Base-by-base conservation (phyloP, 2,888 invertebrate species). In the Alloplasta piceator region DNA sequence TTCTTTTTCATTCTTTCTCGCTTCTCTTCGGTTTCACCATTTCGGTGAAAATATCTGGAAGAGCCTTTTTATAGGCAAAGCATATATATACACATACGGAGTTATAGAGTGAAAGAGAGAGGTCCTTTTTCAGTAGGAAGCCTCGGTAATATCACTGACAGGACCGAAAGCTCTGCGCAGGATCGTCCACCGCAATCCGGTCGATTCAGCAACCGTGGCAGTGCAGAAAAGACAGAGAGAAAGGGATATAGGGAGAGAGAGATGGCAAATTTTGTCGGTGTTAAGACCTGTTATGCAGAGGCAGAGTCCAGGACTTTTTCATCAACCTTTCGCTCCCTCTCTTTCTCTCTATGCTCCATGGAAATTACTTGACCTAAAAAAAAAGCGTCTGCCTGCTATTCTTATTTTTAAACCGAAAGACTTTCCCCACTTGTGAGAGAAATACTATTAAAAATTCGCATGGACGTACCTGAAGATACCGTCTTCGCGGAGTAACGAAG, bases 121-220 rank as follows among this genome's bases (percentile, higher is more conserved):
- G 72, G 64, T 78, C 77, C 77, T 78, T 77, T 76, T 67, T 56
- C 74, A 70, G 74, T 79, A 36, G 68, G 48, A 79, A 79, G 64
- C 70, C 79, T 70, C 68, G 68, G 75, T 80, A 71, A 71, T 80
- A 80, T 71, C 79, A 75, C 70, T 70, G 52, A 74, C 75, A 64
- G 73, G 50, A 81, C 81, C 76, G 78, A 78, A 81, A 73, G 76
- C 68, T 81, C 78, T 77, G 77, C 76, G 77, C 76, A 79, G 79
- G 73, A 72, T 80, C 82, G 80, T 80, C 80, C 75, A 78, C 80
- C 70, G 72, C 78, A 83, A 81, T 81, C 80, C 73, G 80, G 80
- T 83, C 82, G 82, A 83, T 83, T 80, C 80, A 61, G 78, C 67
- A 83, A 83, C 78, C 80, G 71, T 80, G 76, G 79, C 78, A 67